Base-by-base conservation (phyloP, 92 coral and sea anemone genomes). In the Heliopora coerulea region DNA sequence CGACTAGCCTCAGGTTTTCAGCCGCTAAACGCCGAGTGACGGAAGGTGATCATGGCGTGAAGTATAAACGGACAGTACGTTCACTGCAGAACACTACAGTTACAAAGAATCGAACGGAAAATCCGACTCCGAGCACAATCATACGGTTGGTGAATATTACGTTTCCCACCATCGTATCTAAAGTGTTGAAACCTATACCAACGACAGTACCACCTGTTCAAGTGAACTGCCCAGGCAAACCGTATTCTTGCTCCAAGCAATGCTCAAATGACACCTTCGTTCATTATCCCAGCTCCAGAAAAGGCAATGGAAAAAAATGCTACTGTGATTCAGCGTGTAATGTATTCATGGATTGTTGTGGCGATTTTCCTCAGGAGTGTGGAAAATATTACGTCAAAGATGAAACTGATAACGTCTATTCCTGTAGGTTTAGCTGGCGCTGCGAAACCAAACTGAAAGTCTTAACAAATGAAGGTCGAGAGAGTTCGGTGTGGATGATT, bases 291-390 rank as follows among this genome's bases (percentile, higher is more conserved):
- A 7, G n/a, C 52, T 8, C 14, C 52, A 6, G 12, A 15, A 46
- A 8, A 8, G 17, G 52, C 3, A n/a, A 46, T 15, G 42, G 42
- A 8, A 7, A 46, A 46, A 8, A 46, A 23, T 70, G 77, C 27
- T 29, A 70, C 42, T 70, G 77, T n/a, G 77, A 70, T 34, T 14
- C 11, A 39, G 49, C 63, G 26, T 70, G 77, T 23, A 37, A 70
- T 35, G 33, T 54, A 10, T 70, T 70, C 29, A 21, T 14, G 31
- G 77, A 70, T 34, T 70, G 77, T 41, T 70, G 77, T 27, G 42
- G 77, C 58, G 77, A 70, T 35, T 70, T 49, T 32, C 27, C 39
- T 10, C 20, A 70, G 50, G 25, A 20, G 17, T 67, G 74, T 67
- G 12, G 58, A 25, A 19, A 33, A 20, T 7, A 7, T 6, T 2